Conservation (phyloP, 2,113 vertebrate species). For the Cololabis saira region DNA sequence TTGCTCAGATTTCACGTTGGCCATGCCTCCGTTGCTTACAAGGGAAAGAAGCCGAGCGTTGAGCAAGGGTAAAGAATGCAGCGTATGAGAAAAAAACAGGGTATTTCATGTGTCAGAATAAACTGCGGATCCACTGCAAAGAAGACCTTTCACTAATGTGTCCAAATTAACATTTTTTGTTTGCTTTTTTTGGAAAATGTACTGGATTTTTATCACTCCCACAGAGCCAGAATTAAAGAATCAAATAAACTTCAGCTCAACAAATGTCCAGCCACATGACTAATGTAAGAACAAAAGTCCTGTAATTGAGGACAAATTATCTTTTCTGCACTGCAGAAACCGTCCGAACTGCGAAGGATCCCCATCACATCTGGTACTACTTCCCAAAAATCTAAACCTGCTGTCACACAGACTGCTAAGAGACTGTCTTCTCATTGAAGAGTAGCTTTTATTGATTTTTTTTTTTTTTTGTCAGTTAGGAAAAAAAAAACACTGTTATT, state of each 20-base stretch:
- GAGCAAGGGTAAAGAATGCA: background rate
- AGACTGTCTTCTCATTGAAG: conserved; percentile 35
- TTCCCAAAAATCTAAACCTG: conserved; percentile 66
- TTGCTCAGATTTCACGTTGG: background rate
- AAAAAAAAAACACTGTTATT: conserved; percentile 35
- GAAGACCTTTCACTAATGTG: background rate
- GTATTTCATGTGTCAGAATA: background rate
- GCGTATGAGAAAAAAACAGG: background rate
- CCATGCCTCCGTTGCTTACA: background rate
- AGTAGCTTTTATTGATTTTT: background rate
- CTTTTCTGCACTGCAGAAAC: conserved; percentile 54
- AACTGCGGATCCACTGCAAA: background rate
- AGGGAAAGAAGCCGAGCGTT: background rate
- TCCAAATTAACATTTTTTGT: background rate
- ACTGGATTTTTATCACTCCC: conserved; percentile 17
- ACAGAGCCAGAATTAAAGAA: conserved; percentile 24
- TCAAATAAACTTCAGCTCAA: conserved; percentile 36
- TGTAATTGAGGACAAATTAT: conserved; percentile 72
- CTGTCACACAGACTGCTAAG: conserved; percentile 59
- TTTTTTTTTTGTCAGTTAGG: conserved; percentile 37
- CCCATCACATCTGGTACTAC: conserved; percentile 68
- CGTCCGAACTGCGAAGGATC: conserved; percentile 59
- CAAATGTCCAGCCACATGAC: conserved; percentile 48
- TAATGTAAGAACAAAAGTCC: conserved; percentile 58
- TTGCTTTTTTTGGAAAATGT: background rate